Percentiles rank a stretch among this genome's conserved stretches.
These are phyloP conservation scores for Erythrocercus mccallii DNA, from an alignment of 2,113 vertebrate genomes.

Conservation along the genomic window DNA sequence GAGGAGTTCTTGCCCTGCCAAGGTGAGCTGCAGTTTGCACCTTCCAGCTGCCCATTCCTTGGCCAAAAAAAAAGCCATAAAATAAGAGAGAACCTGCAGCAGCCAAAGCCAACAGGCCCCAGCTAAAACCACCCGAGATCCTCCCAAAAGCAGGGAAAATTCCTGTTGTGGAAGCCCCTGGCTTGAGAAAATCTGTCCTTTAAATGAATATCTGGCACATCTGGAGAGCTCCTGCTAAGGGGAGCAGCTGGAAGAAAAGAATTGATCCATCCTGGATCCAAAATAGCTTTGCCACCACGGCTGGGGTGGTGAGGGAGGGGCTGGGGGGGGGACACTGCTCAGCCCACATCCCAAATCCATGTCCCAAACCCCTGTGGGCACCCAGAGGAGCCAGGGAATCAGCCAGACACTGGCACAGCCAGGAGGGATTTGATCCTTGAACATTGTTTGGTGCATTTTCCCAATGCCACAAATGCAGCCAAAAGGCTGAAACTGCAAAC, in stretches of 20 bases:
- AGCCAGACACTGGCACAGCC: neutral
- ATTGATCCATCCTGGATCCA: neutral
- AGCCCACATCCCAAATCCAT: neutral
- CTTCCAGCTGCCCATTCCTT: neutral
- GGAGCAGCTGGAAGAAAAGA: neutral
- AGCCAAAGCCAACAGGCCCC: neutral
- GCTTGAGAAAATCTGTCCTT: neutral
- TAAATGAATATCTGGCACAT: fast-evolving
- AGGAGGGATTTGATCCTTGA: neutral
- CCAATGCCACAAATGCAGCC: neutral
- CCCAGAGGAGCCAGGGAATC: neutral
- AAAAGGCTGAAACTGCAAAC: neutral
- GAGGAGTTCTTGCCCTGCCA: neutral
- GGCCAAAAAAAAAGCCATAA: neutral
- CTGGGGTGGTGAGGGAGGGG: neutral
- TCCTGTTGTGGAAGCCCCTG: neutral
- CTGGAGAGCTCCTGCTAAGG: neutral
- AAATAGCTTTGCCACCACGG: neutral
- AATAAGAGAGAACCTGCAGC: neutral
- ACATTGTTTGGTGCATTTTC: fast-evolving
- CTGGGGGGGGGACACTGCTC: neutral
- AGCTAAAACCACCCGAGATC: neutral
- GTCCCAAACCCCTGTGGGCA: fast-evolving
- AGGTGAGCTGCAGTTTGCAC: neutral
- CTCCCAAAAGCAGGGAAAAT: neutral